phyloP scores from a whole-genome alignment of 2,797 vertebrate species.

The Agapornis canus region DNA sequence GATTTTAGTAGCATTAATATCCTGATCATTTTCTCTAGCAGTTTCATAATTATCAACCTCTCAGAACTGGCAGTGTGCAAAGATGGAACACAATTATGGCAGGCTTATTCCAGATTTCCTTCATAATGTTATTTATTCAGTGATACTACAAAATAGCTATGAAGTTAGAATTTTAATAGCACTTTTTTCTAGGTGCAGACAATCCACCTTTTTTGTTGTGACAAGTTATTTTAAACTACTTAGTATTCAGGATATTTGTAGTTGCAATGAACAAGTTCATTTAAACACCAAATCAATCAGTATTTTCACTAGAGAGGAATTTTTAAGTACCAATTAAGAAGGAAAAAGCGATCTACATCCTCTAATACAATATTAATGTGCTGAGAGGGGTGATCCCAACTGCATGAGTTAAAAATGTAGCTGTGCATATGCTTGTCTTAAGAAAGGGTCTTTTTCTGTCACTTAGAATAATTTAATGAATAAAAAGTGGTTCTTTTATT shows the following conservation, averaged over 20 bases:
- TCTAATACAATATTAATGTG: slow-evolving; percentile 89
- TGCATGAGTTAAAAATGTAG: slow-evolving; percentile 78
- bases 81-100: background rate
- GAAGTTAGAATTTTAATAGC: slow-evolving; percentile 65
- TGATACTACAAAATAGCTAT: background rate
- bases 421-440: slow-evolving; percentile 56
- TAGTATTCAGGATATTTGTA: slow-evolving; percentile 88
- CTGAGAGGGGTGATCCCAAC: slow-evolving; percentile 88
- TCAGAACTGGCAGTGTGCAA: background rate
- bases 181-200: slow-evolving; percentile 74
- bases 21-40: background rate
- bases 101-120: background rate
- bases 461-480: slow-evolving; percentile 89
- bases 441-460: slow-evolving; percentile 68
- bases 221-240: slow-evolving; percentile 82
- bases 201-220: slow-evolving; percentile 84
- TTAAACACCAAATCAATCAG: slow-evolving; percentile 93
- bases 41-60: background rate
- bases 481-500: slow-evolving; percentile 86
- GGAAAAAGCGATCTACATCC: slow-evolving; percentile 86
- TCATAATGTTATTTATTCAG: background rate
- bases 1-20: background rate
- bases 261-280: slow-evolving; percentile 86
- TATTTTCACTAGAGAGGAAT: slow-evolving; percentile 88
- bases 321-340: slow-evolving; percentile 92